These are phyloP conservation scores for Eueremaeus valkanovi DNA, from an alignment of 2,888 invertebrate species.

Conservation along the genomic window DNA sequence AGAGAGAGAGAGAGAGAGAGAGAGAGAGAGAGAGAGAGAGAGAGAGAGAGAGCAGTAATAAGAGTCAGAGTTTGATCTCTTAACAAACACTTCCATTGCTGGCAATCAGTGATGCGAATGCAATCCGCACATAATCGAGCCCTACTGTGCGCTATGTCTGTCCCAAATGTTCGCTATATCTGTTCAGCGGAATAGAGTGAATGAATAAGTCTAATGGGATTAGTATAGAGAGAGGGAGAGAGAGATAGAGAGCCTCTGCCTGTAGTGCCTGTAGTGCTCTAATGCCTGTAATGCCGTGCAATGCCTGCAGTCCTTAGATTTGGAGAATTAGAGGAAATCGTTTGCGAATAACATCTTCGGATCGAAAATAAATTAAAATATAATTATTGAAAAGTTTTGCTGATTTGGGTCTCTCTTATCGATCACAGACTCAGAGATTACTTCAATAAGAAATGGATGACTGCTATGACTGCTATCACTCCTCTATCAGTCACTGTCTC, in stretches of 20 bases:
- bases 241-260: not conserved
- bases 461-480: not conserved
- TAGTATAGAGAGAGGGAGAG: constrained; percentile 17
- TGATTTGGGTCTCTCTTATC: too few relatives aligned
- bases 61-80: constrained; percentile 15
- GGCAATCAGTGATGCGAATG: constrained; percentile 27
- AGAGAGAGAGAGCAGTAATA: not conserved
- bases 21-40: not conserved
- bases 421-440: too few relatives aligned
- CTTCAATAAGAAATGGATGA: not conserved
- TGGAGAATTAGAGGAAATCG: not conserved
- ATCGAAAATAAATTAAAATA: constrained; percentile 16
- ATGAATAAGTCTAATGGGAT: constrained; percentile 21
- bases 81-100: constrained; percentile 16
- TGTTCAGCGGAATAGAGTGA: too few relatives aligned
- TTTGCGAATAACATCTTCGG: not conserved
- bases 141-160: not conserved
- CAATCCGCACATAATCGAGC: constrained; percentile 18
- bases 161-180: constrained; percentile 13
- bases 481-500: too few relatives aligned
- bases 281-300: not conserved
- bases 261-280: too few relatives aligned
- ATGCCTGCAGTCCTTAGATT: not conserved
- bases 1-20: not conserved
- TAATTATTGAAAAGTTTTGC: too few relatives aligned